Percentiles rank a stretch among this genome's conserved stretches.
Evolutionary conservation across 2,888 invertebrate species (phyloP).

Genomic region (Lapara coniferarum): DNA sequence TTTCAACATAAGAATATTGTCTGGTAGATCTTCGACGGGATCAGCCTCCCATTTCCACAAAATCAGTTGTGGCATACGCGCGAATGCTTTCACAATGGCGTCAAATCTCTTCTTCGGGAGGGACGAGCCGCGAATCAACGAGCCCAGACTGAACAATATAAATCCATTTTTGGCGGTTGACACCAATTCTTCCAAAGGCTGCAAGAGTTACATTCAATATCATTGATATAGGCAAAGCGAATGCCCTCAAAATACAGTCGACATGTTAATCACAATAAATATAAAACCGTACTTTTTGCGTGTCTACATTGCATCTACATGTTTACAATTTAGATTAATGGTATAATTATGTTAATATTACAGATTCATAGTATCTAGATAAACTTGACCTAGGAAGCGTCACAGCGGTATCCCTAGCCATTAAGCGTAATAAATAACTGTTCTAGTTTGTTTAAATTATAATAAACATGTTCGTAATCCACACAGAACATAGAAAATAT

Average conservation of each 20-base stretch:
- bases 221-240: neutral
- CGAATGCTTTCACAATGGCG: constrained; percentile 84
- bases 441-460: neutral
- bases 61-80: constrained; percentile 84
- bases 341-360: too few relatives aligned
- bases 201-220: constrained; percentile 28
- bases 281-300: too few relatives aligned
- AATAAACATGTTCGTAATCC: neutral
- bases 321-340: too few relatives aligned
- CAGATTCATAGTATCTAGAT: neutral
- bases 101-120: constrained; percentile 81
- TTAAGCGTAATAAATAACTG: neutral
- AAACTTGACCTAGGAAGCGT: neutral
- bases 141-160: constrained; percentile 89
- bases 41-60: constrained; percentile 90
- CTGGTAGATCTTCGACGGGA: constrained; percentile 74
- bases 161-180: constrained; percentile 84
- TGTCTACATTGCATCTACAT: too few relatives aligned
- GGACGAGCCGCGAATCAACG: constrained; percentile 86
- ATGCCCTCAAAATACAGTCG: neutral
- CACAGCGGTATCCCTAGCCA: neutral
- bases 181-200: constrained; percentile 84
- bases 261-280: too few relatives aligned
- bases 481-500: neutral
- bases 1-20: constrained; percentile 83